Percentiles rank a stretch among this genome's conserved stretches.
These are phyloP conservation scores for Haliaeetus leucogaster DNA, from an alignment of 2,113 vertebrate species.

Conservation along the genomic window DNA sequence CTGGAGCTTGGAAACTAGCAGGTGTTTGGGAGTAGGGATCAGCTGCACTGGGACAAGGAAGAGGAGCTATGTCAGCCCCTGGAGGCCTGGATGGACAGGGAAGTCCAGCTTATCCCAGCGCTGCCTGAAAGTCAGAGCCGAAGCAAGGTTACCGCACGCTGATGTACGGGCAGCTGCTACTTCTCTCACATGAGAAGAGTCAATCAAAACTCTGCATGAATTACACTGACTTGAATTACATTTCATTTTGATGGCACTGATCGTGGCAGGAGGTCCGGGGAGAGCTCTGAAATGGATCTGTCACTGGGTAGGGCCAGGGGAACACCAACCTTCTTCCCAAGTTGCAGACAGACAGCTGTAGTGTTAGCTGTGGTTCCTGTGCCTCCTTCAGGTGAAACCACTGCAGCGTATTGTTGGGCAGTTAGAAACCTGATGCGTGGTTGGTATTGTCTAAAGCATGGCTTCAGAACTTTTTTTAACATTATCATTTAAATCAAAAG, in stretches of 20 bases:
- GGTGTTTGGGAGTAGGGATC: background rate
- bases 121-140: accelerated
- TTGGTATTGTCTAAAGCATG: background rate
- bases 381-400: background rate
- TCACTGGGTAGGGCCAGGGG: background rate
- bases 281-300: background rate
- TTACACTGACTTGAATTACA: background rate
- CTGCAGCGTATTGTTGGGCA: background rate
- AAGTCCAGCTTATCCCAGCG: accelerated
- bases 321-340: background rate
- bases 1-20: background rate
- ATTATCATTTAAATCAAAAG: background rate
- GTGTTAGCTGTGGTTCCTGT: background rate
- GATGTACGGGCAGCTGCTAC: background rate
- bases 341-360: background rate
- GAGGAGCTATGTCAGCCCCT: background rate
- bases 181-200: background rate
- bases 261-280: background rate
- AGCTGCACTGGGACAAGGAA: background rate
- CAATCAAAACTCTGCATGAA: background rate
- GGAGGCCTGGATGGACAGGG: background rate
- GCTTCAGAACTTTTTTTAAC: background rate
- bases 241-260: background rate
- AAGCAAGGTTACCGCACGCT: accelerated
- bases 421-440: background rate